Conservation (phyloP, 2,888 invertebrate species). For the Agrochola lota region DNA sequence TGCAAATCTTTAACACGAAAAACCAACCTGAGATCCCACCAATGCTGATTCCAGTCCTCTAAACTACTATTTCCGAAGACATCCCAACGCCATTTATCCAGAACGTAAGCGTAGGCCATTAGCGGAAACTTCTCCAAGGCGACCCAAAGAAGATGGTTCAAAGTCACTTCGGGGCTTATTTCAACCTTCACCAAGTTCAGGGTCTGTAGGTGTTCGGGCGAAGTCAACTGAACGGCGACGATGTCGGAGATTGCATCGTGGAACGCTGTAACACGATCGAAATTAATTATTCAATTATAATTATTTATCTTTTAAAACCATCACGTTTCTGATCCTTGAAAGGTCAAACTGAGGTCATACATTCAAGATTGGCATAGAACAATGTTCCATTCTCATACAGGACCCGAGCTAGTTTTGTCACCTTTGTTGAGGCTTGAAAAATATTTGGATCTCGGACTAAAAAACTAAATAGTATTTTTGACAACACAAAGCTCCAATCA, state of each 20-base stretch:
- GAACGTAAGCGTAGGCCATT: constrained; percentile 85
- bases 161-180: constrained; percentile 78
- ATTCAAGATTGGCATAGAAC: constrained; percentile 5
- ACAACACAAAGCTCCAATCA: neutral
- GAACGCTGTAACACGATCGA: constrained; percentile 84
- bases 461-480: constrained; percentile 15
- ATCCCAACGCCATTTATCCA: constrained; percentile 88
- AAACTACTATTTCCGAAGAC: constrained; percentile 81
- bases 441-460: neutral
- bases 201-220: constrained; percentile 86
- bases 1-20: neutral
- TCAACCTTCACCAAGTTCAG: constrained; percentile 83
- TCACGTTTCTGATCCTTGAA: constrained; percentile 33
- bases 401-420: neutral
- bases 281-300: constrained; percentile 45
- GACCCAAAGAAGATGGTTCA: constrained; percentile 86
- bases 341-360: constrained; percentile 32
- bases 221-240: constrained; percentile 90
- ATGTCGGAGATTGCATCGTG: constrained; percentile 92
- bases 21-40: constrained; percentile 86
- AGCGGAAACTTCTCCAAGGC: constrained; percentile 86
- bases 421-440: neutral
- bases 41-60: constrained; percentile 85
- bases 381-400: constrained; percentile 15
- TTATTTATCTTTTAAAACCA: constrained; percentile 36